phyloP scores from a whole-genome alignment of 2,113 vertebrate species.

The Neogobius melanostomus region DNA sequence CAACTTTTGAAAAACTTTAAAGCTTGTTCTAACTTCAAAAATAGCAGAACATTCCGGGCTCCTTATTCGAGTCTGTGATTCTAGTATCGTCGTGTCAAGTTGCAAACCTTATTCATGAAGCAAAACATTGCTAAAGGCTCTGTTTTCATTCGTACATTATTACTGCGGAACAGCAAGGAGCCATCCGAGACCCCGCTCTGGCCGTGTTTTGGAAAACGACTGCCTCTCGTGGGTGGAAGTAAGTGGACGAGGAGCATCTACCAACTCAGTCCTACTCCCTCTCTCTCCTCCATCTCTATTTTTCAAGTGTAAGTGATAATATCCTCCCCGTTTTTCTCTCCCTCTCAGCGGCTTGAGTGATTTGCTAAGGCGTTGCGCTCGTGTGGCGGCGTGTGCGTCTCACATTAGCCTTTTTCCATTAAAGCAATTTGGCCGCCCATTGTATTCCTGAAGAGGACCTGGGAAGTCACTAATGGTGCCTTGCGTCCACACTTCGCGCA shows the following conservation, averaged over 20 bases:
- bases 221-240: slow-evolving; percentile 69
- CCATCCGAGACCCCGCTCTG: slow-evolving; percentile 21
- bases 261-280: slow-evolving; percentile 60
- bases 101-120: background rate
- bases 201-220: slow-evolving; percentile 65
- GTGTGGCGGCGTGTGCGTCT: slow-evolving; percentile 55
- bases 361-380: slow-evolving; percentile 72
- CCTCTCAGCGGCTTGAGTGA: slow-evolving; percentile 75
- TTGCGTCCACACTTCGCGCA: slow-evolving; percentile 68
- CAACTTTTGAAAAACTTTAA: no score
- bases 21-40: no score
- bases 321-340: slow-evolving; percentile 69
- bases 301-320: slow-evolving; percentile 77
- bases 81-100: background rate
- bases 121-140: background rate
- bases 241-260: slow-evolving; percentile 69
- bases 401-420: slow-evolving; percentile 80
- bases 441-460: slow-evolving; percentile 83
- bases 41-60: no score
- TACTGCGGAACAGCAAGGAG: background rate
- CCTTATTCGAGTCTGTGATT: background rate
- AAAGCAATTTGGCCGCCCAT: slow-evolving; percentile 82
- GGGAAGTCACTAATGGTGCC: slow-evolving; percentile 83
- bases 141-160: background rate
- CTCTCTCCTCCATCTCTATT: slow-evolving; percentile 71